These are phyloP conservation scores for Eupithecia abbreviata DNA, from an alignment of 2,888 invertebrate species.

Conservation along the genomic window DNA sequence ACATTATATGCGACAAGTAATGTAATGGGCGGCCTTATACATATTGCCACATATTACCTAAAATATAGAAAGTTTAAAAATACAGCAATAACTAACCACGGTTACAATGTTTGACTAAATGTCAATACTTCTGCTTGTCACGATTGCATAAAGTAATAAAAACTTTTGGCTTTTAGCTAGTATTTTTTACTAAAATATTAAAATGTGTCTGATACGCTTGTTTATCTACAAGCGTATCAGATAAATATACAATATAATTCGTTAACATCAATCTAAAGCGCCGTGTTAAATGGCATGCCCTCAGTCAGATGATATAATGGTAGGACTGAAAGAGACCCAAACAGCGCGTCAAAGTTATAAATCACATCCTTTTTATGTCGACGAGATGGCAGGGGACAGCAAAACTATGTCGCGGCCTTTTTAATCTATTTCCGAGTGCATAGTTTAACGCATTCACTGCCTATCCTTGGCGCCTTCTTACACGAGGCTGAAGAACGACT, in stretches of 20 bases:
- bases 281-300: conserved; percentile 5
- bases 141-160: conserved; percentile 24
- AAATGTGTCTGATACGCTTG: background rate
- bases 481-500: too few relatives aligned
- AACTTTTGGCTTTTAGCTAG: too few relatives aligned
- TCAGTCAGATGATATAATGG: conserved; percentile 1
- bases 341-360: conserved; percentile 22
- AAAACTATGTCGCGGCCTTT: conserved; percentile 31
- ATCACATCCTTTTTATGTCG: conserved; percentile 31
- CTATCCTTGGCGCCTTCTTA: too few relatives aligned
- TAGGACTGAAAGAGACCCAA: conserved; percentile 6
- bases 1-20: too few relatives aligned
- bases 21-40: too few relatives aligned
- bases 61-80: conserved; percentile 30
- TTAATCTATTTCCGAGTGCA: conserved; percentile 23
- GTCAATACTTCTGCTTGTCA: conserved; percentile 22
- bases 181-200: background rate
- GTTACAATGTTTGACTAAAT: conserved; percentile 15
- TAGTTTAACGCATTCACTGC: conserved; percentile 2
- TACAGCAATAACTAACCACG: conserved; percentile 21
- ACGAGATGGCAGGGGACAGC: conserved; percentile 25
- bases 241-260: conserved; percentile 1
- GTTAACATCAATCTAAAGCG: background rate
- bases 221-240: too few relatives aligned
- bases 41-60: conserved; percentile 9